Base-by-base conservation (phyloP, 2,113 vertebrate genomes). In the Drymodes brunneopygia region DNA sequence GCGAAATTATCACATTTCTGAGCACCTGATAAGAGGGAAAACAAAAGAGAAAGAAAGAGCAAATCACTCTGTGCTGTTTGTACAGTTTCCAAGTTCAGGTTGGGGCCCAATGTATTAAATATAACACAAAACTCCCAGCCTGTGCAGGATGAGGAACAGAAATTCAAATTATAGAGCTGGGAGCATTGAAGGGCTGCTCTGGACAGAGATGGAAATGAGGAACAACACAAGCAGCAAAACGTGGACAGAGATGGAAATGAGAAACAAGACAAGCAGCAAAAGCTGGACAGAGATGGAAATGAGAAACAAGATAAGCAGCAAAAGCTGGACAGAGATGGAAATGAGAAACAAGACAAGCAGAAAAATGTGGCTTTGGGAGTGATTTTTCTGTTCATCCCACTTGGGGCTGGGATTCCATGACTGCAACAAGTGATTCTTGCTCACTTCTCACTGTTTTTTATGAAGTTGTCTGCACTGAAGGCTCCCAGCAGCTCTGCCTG, bases 1-100 rank as follows among this genome's bases (percentile, higher is more conserved):
- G 98, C 98, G 94, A 99, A 99, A 88, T 95, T 98, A 96, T 99
- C 99, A 79, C 94, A 98, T 95, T 99, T 99, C 95, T 98, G 98
- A 94, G 98, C 96, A 98, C 98, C 99, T 99, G 97, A 5, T 56
- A 60, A 88, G 60, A 42, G 85, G 92, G 71, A 86, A 81, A 95
- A 95, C 86, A 75, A 47, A 61, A 53, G 28, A 24, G 15, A 50
- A 57, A 65, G 17, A 12, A 69, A 81, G 73, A 73, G 47, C 23
- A 90, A 58, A 70, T 77, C 38, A 83, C 25, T 67, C 1, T 3
- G 8, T 7, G 3, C 9, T 9, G 28, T 27, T 38, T 21, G 57
- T 47, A 6, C 45, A 50, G 13, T 4, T 45, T 8, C 36, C 38
- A 38, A 16, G 18, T 5, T 6, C 7, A 53, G 21, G 8, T 2